phyloP scores from a whole-genome alignment of 2,113 vertebrate genomes.

The Oryctolagus cuniculus region DNA sequence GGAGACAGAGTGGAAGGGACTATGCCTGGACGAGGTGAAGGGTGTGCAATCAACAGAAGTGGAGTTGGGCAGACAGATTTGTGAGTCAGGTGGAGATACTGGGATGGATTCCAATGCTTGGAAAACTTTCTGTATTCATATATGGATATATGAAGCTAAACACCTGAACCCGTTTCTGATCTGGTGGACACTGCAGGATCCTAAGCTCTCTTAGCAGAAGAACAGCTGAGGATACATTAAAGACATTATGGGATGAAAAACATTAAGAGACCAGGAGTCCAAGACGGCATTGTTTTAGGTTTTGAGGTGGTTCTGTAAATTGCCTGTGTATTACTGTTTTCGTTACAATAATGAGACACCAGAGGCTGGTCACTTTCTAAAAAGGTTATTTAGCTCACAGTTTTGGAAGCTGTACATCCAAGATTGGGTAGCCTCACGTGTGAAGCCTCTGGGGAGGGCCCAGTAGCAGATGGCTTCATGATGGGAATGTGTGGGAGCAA shows the following conservation, averaged over 20 bases:
- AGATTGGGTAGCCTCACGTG: too few relatives aligned
- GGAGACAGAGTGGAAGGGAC: not conserved
- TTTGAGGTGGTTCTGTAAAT: not conserved
- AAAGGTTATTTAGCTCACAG: too few relatives aligned
- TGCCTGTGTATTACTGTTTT: not conserved
- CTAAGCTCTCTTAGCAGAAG: not conserved
- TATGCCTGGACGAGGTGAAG: not conserved
- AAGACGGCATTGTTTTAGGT: not conserved
- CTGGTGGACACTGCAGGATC: not conserved
- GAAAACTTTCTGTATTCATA: not conserved
- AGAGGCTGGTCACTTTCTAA: too few relatives aligned
- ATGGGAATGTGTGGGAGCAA: too few relatives aligned
- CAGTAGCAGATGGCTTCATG: too few relatives aligned
- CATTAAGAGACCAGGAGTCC: not conserved
- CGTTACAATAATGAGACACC: too few relatives aligned
- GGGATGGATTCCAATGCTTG: not conserved
- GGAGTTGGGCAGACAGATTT: not conserved
- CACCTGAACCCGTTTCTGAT: not conserved
- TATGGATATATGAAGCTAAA: not conserved
- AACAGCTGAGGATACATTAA: not conserved
- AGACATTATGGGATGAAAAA: not conserved
- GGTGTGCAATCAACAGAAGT: not conserved
- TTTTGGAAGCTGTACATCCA: too few relatives aligned
- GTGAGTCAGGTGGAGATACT: not conserved
- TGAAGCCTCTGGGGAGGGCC: too few relatives aligned